phyloP scores from a whole-genome alignment of 2,888 invertebrate genomes.

The Nomada ruficornis region DNA sequence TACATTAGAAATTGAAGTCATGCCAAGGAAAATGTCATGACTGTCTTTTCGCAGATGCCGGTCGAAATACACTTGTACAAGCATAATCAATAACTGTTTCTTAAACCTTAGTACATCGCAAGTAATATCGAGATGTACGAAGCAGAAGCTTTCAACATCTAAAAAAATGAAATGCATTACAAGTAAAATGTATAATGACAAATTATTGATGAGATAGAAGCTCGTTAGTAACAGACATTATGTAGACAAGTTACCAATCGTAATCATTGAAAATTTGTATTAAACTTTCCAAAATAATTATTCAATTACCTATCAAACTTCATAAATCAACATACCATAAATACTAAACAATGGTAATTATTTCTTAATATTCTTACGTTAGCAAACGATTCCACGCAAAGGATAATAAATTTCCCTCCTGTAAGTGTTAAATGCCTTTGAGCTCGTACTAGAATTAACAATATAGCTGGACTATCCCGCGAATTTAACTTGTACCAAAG shows the following conservation, averaged over 20 bases:
- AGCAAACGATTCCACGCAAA: conserved; percentile 49
- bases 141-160: conserved; percentile 18
- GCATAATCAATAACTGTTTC: not conserved
- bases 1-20: not conserved
- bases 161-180: not conserved
- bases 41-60: no score
- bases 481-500: conserved; percentile 62
- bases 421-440: conserved; percentile 46
- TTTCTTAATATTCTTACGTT: conserved; percentile 38
- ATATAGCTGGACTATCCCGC: conserved; percentile 32
- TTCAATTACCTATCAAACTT: not conserved
- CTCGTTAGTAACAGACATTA: no score
- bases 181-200: not conserved
- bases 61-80: no score
- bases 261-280: not conserved
- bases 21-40: no score
- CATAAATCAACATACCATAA: not conserved
- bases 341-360: no score
- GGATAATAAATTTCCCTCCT: conserved; percentile 45
- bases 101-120: not conserved
- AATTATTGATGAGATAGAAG: not conserved
- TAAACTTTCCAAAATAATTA: not conserved
- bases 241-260: not conserved
- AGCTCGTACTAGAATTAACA: conserved; percentile 53
- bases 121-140: conserved; percentile 12